Conservation (phyloP, 2,888 invertebrate species). For the Taphrorychus bicolor region DNA sequence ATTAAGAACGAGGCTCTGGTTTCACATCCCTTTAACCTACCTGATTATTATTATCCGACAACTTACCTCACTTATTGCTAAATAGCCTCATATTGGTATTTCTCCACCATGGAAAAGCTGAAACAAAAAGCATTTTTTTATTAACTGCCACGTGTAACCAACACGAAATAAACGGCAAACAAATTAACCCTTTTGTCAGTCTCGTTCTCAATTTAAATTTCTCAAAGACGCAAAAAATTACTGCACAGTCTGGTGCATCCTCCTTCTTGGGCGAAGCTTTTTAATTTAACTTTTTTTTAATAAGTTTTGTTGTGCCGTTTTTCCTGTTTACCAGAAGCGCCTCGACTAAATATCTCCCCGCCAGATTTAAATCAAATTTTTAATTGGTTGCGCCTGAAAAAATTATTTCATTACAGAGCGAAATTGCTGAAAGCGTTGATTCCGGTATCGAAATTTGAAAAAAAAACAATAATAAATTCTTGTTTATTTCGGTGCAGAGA, state of each 20-base stretch:
- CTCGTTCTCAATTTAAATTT: too few species aligned
- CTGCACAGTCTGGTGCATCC: not conserved
- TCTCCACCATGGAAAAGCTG: too few species aligned
- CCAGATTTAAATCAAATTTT: not conserved
- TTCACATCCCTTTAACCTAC: not conserved
- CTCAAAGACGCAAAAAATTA: not conserved
- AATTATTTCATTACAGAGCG: not conserved
- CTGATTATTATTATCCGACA: too few species aligned
- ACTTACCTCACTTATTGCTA: too few species aligned
- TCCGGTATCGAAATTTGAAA: not conserved
- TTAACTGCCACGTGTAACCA: too few species aligned
- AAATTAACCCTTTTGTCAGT: not conserved
- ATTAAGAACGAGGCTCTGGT: not conserved
- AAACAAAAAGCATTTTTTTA: not conserved
- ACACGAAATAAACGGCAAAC: not conserved
- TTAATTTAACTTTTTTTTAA: not conserved
- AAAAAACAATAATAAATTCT: too few species aligned
- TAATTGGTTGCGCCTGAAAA: slow-evolving; percentile 4
- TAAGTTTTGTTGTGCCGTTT: not conserved
- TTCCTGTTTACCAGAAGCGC: not conserved
- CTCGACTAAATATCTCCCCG: not conserved
- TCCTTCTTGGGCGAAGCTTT: not conserved
- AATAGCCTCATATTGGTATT: too few species aligned
- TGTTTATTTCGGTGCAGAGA: too few species aligned
- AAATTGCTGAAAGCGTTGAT: not conserved